These are phyloP conservation scores for Odontamblyopus lacepedii DNA, from an alignment of 2,797 vertebrate species.

Conservation along the genomic window DNA sequence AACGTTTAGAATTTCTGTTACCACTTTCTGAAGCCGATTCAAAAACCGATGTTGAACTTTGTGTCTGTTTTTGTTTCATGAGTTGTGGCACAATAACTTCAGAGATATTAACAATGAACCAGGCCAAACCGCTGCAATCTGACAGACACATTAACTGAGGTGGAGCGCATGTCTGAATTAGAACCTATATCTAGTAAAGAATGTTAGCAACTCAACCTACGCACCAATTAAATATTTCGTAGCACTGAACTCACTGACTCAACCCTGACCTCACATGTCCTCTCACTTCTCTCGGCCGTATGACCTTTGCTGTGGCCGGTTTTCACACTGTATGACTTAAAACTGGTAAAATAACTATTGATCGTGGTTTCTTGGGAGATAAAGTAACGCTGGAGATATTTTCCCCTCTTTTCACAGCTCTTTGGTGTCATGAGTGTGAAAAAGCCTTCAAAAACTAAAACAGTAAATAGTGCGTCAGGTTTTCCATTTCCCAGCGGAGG, in stretches of 20 bases:
- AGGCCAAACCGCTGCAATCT: background rate
- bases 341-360: conserved; percentile 53
- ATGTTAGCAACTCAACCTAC: background rate
- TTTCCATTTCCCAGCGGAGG: conserved; percentile 52
- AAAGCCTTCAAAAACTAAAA: conserved; percentile 43
- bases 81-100: too few species aligned
- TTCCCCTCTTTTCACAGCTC: conserved; percentile 33
- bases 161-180: too few species aligned
- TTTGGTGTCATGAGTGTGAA: conserved; percentile 31
- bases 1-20: too few species aligned
- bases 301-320: conserved; percentile 34
- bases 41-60: too few species aligned
- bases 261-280: background rate
- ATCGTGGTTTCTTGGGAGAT: conserved; percentile 52
- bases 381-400: conserved; percentile 23
- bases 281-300: conserved; percentile 13
- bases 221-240: background rate
- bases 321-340: conserved; percentile 14
- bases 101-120: too few species aligned
- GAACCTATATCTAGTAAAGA: background rate
- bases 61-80: too few species aligned
- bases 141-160: too few species aligned
- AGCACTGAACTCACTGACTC: background rate
- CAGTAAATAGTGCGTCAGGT: conserved; percentile 51
- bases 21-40: too few species aligned